Conservation (phyloP, 2,888 invertebrate species). For the Patella ulyssiponensis region DNA sequence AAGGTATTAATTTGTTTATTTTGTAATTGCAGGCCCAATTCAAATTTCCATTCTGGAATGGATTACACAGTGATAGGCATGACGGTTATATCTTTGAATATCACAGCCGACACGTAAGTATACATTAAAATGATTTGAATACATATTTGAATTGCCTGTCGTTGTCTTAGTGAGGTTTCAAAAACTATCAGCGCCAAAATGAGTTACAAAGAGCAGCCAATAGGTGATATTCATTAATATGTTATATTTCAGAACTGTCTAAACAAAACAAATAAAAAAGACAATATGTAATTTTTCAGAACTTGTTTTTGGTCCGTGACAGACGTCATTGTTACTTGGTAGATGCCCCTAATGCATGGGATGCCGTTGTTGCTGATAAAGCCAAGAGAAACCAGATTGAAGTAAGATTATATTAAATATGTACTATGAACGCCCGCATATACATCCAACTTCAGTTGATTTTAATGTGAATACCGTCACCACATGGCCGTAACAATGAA, state of each 20-base stretch:
- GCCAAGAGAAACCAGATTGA: not conserved
- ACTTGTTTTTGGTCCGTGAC: not conserved
- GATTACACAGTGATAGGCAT: not conserved
- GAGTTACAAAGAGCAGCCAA: too few species aligned
- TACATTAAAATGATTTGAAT: not conserved
- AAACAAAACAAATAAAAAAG: too few species aligned
- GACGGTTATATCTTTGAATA: slow-evolving; percentile 14
- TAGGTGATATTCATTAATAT: too few species aligned
- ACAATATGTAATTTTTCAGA: not conserved
- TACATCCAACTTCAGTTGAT: too few species aligned
- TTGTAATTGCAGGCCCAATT: not conserved
- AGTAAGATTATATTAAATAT: not conserved
- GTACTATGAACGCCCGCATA: not conserved
- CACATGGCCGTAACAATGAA: too few species aligned
- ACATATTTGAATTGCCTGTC: too few species aligned
- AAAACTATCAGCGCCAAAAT: too few species aligned
- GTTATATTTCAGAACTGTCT: too few species aligned
- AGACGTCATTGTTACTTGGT: not conserved
- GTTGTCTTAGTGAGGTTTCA: too few species aligned
- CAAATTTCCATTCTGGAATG: not conserved
- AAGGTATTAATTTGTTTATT: not conserved
- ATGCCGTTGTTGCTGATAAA: not conserved
- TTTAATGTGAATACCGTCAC: too few species aligned
- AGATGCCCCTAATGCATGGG: not conserved
- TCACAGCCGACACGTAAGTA: slow-evolving; percentile 14